Evolutionary conservation across 2,797 vertebrate genomes (phyloP), one percentile per base, ranked within the genome.

Genomic region (Acanthiza pusilla): DNA sequence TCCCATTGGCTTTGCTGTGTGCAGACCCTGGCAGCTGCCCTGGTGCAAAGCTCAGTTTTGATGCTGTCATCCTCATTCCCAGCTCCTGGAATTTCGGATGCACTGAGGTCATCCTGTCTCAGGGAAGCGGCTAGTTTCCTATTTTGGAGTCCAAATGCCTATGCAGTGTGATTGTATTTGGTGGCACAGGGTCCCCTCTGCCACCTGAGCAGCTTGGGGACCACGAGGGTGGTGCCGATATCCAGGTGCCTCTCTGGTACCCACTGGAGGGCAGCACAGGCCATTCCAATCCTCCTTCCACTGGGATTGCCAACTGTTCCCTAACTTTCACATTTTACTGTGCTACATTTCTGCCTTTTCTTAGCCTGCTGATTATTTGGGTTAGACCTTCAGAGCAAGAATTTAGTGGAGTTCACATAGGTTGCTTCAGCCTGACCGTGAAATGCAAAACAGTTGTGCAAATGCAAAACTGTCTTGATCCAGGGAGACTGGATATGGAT

Each of bases 191-290:
- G 30, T 67, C 20, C 17, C 19, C 34, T 73, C 23, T 40, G 55
- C 50, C 40, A 40, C 22, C 38, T 54, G 47, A 62, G 57, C 53
- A 13, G 63, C 19, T 57, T 0, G 10, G 85, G 45, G 29, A 55
- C 15, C 7, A 8, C 23, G 18, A 30, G 26, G 11, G 6, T 80
- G 58, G 55, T 43, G 27, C 53, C 34, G 40, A 25, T 10, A 42
- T 30, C 40, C n/a, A 42, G 6, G 3, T 72, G 34, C 27, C 45
- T 54, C 4, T 53, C 32, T 42, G n/a, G 38, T 55, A 48, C 88
- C 96, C 97, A 65, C 97, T 85, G 93, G 98, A 96, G 97, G 97
- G 96, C 96, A 97, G 96, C 88, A 80, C 74, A 83, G 86, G 73
- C 81, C 19, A 11, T 45, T 81, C 40, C 34, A 14, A 2, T 57